A percentile compares a stretch with the other conserved stretches of the same genome.
These are phyloP conservation scores for Hippoglossus stenolepis DNA, from an alignment of 2,113 vertebrate genomes.

Conservation along the genomic window DNA sequence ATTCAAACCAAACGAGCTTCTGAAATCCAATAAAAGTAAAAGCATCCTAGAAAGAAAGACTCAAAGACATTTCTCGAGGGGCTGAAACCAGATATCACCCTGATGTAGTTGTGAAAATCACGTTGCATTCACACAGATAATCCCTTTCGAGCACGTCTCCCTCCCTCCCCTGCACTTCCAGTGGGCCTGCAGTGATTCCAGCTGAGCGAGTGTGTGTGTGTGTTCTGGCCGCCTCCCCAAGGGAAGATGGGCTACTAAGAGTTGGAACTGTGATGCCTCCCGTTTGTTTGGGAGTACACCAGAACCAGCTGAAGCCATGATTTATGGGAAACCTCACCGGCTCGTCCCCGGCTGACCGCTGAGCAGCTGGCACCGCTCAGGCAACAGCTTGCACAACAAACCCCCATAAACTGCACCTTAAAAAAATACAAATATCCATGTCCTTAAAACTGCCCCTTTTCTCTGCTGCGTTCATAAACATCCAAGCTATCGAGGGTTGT, in stretches of 20 bases:
- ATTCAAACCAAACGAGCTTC: not conserved
- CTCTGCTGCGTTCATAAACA: slow-evolving; percentile 12
- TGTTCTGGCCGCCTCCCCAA: slow-evolving; percentile 36
- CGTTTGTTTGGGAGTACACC: slow-evolving; percentile 31
- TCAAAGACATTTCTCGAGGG: not conserved
- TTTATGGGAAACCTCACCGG: slow-evolving; percentile 30
- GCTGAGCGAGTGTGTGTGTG: slow-evolving; percentile 24
- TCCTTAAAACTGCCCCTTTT: not conserved
- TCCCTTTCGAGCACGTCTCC: slow-evolving; percentile 21
- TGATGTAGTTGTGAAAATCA: slow-evolving; percentile 10
- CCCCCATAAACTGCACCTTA: slow-evolving; percentile 7
- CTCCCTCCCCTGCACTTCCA: slow-evolving; percentile 37
- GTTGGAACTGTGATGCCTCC: slow-evolving; percentile 34
- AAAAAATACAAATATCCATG: not conserved
- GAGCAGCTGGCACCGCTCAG: slow-evolving; percentile 60
- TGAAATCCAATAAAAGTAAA: slow-evolving; percentile 9
- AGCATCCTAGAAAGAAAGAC: not conserved
- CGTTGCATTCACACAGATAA: slow-evolving; percentile 15
- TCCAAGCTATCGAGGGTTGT: not conserved
- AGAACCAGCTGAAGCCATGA: slow-evolving; percentile 26
- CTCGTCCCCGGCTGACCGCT: slow-evolving; percentile 28
- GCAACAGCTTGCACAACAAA: slow-evolving; percentile 58
- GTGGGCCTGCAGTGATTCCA: slow-evolving; percentile 38
- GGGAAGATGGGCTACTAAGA: slow-evolving; percentile 46
- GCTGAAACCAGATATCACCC: slow-evolving; percentile 22